Percentiles rank a stretch among this genome's conserved stretches.
Evolutionary conservation across 2,797 vertebrate species (phyloP).

Genomic region (Melanotaenia parkinsoni): DNA sequence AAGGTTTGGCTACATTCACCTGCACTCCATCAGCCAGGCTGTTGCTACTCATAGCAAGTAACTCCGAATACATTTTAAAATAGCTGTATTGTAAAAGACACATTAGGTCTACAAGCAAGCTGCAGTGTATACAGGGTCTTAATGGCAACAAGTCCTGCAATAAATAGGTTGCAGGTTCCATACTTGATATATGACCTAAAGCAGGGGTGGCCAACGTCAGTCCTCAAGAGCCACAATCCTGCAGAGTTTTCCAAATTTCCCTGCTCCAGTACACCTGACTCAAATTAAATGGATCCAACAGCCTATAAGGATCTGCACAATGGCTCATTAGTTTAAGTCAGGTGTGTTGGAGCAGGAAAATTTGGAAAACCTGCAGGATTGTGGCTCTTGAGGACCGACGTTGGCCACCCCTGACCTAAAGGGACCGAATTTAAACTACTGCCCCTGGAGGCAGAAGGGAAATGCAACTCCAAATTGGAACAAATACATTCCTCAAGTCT

Average conservation of each 20-base stretch:
- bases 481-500: neutral
- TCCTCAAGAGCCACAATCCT: too few species aligned
- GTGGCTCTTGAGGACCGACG: too few species aligned
- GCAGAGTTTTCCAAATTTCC: too few species aligned
- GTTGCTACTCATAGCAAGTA: neutral
- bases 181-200: neutral
- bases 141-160: neutral
- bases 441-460: neutral
- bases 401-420: too few species aligned
- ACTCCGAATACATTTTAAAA: neutral
- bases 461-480: neutral
- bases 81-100: neutral
- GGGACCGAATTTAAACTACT: neutral
- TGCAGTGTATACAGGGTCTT: neutral
- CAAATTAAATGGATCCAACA: too few species aligned
- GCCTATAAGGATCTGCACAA: too few species aligned
- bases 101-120: neutral
- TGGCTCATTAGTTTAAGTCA: too few species aligned
- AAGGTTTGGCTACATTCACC: neutral
- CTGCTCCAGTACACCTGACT: too few species aligned
- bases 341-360: too few species aligned
- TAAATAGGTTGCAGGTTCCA: neutral
- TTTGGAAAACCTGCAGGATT: too few species aligned
- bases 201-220: too few species aligned
- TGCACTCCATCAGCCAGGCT: neutral